Base-by-base conservation (phyloP, 1,140 invertebrate species). In the Lepeophtheirus salmonis region DNA sequence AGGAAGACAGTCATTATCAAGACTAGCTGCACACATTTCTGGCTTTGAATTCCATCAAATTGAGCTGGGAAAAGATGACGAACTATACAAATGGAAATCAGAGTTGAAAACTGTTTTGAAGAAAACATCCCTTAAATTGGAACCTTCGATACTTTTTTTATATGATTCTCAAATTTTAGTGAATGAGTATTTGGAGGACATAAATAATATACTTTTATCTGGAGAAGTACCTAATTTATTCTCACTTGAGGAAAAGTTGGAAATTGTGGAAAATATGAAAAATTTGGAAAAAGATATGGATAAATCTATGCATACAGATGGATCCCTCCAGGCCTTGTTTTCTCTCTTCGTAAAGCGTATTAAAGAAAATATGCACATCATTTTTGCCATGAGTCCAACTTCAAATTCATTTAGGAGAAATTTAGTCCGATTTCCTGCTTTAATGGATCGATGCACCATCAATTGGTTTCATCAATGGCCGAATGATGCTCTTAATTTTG, bases 391-490 rank as follows among this genome's bases (percentile, higher is more conserved):
- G 86, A 91, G 86, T 58, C 88, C 91, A 0, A 89, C 89, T 67
- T 89, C 89, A 3, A 73, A 76, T 59, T 67, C 72, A 3, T 84
- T 96, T 70, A 76, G 89, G 62, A 87, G 83, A 67, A 77, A 88
- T 52, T 81, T 96, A 13, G 75, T 89, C 61, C 95, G 89, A 70
- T 97, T 95, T 70, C 91, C 90, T 0, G 84, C 89, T 0, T 77
- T 97, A 22, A 86, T 96, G 20, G 96, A 94, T 70, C 95, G 90
- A 68, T 96, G 91, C 68, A 95, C 90, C 0, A 94, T 96, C 63
- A 88, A 96, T 73, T 96, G 90, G 91, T 89, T 96, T 71, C 88
- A 95, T 81, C 76, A 85, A 50, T 97, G 92, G 92, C 90, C 91
- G 2, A 78, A 83, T 66, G 91, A 96, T 74, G 91, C 91, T 20